Percentiles rank a stretch among this genome's conserved stretches.
These are phyloP conservation scores for Neuroterus valhalla DNA, from an alignment of 1,140 invertebrate species.

Conservation along the genomic window DNA sequence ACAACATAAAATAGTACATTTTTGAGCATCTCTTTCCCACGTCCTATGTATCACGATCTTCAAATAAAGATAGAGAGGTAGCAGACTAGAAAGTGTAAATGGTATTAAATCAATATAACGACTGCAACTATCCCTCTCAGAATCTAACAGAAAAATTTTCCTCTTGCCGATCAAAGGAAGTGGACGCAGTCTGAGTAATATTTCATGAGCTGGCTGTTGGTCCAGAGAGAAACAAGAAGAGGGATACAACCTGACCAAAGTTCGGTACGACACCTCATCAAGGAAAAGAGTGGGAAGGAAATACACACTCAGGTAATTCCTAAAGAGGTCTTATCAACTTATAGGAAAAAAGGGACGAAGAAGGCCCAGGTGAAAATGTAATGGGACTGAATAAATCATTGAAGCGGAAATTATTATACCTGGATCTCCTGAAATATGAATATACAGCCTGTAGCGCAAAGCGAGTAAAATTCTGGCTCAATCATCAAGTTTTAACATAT, in stretches of 20 bases:
- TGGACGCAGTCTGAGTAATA: constrained; percentile 46
- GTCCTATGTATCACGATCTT: background rate
- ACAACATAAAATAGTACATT: background rate
- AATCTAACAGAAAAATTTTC: constrained; percentile 48
- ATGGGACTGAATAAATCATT: background rate
- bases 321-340: background rate
- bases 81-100: constrained; percentile 6
- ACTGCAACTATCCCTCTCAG: constrained; percentile 44
- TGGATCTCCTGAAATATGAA: too few species aligned
- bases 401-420: too few species aligned
- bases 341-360: background rate
- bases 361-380: background rate
- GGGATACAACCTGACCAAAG: background rate
- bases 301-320: background rate
- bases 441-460: too few species aligned
- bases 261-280: background rate
- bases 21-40: background rate
- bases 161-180: constrained; percentile 55
- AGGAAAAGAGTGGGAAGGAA: background rate
- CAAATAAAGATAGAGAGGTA: constrained; percentile 5
- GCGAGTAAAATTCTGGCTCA: background rate
- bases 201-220: constrained; percentile 45
- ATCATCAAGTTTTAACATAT: background rate
- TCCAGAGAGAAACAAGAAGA: background rate
- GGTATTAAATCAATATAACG: constrained; percentile 55